Evolutionary conservation across 2,888 invertebrate species (phyloP), one percentile per base, ranked within the genome.

Genomic region (Torymus texanus): DNA sequence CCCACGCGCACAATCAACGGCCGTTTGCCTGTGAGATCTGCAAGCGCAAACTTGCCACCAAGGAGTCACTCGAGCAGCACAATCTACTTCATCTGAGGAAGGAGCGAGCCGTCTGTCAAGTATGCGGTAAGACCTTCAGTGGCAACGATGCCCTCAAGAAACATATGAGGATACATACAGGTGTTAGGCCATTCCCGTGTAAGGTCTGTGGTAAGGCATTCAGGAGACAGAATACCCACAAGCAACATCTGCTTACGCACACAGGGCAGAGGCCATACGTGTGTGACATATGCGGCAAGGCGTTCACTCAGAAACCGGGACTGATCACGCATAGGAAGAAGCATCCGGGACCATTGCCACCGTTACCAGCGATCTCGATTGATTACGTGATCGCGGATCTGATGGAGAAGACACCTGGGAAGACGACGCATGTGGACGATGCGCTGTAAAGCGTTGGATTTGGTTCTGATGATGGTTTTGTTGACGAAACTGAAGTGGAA

Each of bases 161-260:
- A 1, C 87, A 88, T 58, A 87, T 87, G 87, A 73, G 87, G 3
- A 85, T 87, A 41, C 88, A 88, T 66, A 88, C 87, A 0, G 88
- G 87, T 0, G 85, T 83, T 0, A 86, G 88, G 24, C 88, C 88
- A 0, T 88, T 86, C 12, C 80, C 85, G 0, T 88, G 88, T 76
- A 85, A 85, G 1, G 84, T 88, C 10, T 88, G 88, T 66, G 84
- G 82, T 8, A 84, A 84, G 66, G 75, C 81, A 2, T 85, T 85
- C 51, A 72, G 79, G 3, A 56, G 82, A 53, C 82, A 84, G 55
- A 83, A 81, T 13, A 82, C 83, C 0, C 81, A 83, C 50, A 84
- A 84, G 66, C 85, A 85, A 71, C 85, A 85, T 50, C 61, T 85
- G 66, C 71, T 85, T 2, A 84, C 81, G 2, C 85, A 85, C 56